Evolutionary conservation across 2,797 vertebrate species (phyloP), one percentile per base, ranked within the genome.

Genomic region (Poeciliopsis infans): DNA sequence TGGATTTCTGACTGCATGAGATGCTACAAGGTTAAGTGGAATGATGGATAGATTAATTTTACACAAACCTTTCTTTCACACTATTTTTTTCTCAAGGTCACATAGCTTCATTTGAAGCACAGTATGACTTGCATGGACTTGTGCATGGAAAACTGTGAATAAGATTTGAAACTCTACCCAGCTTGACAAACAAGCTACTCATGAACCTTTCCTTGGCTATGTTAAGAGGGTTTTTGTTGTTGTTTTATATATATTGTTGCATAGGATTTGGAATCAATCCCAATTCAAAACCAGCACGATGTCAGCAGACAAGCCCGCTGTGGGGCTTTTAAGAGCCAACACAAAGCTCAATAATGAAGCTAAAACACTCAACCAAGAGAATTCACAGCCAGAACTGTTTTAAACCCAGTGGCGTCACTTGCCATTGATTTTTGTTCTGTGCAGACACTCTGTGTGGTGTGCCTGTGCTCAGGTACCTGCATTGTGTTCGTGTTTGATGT

Each of bases 281-380:
- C 53, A 74, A 39, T 74, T 83, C 23, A 71, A 51, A 76, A 68
- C 2, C 76, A 33, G 77, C 75, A 20, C 72, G 0, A 49, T 53
- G 79, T 82, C 61, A 47, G 43, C 72, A n/a, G 76, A 76, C 69
- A 36, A 78, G 70, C 59, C 45, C 82, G 36, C 78, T 61, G 69
- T 72, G 77, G 76, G 75, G 66, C 89, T 79, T 82, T 87, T 89
- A 89, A 83, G 72, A 83, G 71, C 57, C 79, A 16, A 74, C 79
- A 83, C 83, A 86, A 78, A 84, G 87, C 75, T 92, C 88, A 78
- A 92, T 92, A 85, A 83, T 49, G 64, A 83, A 76, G 68, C 76
- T 77, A 73, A 79, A 79, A 85, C 85, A 87, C 82, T 82, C 84
- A 77, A 90, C 85, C 86, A 76, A 74, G 80, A 86, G 77, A 89